These are phyloP conservation scores for Chesias legatella DNA, from an alignment of 2,888 invertebrate species.

Conservation along the genomic window DNA sequence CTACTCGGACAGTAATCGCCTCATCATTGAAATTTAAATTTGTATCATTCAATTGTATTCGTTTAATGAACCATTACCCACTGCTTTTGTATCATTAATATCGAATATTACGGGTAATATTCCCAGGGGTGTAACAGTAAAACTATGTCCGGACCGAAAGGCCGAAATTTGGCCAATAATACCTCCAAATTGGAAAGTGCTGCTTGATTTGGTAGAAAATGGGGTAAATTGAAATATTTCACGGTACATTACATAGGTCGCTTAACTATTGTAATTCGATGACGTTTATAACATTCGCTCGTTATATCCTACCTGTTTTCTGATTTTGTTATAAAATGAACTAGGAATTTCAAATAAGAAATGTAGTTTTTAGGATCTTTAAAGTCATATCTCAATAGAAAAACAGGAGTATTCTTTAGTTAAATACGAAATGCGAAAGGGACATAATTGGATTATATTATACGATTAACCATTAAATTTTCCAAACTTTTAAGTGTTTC, in stretches of 20 bases:
- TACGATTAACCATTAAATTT: too few species aligned
- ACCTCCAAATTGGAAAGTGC: conserved; percentile 54
- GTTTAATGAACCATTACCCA: conserved; percentile 51
- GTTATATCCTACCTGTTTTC: background rate
- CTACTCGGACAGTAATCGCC: background rate
- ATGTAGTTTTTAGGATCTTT: too few species aligned
- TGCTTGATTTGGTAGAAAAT: conserved; percentile 63
- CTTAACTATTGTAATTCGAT: conserved; percentile 28
- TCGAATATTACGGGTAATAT: conserved; percentile 57
- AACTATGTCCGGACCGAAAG: conserved; percentile 52
- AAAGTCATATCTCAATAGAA: too few species aligned
- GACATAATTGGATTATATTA: too few species aligned
- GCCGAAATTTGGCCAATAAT: conserved; percentile 59
- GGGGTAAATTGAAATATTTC: conserved; percentile 62
- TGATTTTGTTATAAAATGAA: too few species aligned
- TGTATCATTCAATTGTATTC: conserved; percentile 25
- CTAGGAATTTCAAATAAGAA: too few species aligned
- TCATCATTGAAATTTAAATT: conserved; percentile 11
- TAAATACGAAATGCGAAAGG: too few species aligned
- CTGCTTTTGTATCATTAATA: conserved; percentile 63
- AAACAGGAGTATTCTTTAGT: too few species aligned
- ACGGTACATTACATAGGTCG: conserved; percentile 58
- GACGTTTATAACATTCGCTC: background rate
- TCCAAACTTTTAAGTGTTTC: too few species aligned
- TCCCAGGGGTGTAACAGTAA: conserved; percentile 51